phyloP scores from a whole-genome alignment of 2,113 vertebrate species.

The Sakesphorus luctuosus region DNA sequence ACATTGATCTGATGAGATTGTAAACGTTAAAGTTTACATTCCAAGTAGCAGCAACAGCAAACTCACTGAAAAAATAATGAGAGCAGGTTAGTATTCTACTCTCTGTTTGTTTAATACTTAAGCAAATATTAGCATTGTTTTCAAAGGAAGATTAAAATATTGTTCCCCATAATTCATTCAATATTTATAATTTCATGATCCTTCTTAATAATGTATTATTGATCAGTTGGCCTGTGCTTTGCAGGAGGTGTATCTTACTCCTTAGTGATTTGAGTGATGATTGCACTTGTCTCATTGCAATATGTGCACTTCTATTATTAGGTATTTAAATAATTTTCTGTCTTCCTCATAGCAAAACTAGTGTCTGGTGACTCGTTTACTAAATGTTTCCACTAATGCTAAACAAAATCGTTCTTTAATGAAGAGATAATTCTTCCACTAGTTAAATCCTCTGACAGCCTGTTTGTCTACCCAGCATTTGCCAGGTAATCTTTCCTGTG shows the following conservation, averaged over 20 bases:
- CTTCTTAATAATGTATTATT: conserved; percentile 53
- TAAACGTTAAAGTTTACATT: not conserved
- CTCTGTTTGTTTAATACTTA: conserved; percentile 12
- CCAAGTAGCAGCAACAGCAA: not conserved
- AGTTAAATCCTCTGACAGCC: not conserved
- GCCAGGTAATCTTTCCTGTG: not conserved
- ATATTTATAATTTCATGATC: conserved; percentile 55
- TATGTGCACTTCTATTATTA: not conserved
- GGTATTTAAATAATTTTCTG: not conserved
- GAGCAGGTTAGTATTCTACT: not conserved
- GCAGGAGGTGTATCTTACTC: conserved; percentile 7
- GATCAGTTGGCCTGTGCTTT: conserved; percentile 8
- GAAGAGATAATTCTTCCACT: conserved; percentile 6
- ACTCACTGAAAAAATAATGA: not conserved
- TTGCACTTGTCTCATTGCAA: not conserved
- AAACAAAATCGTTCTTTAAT: conserved; percentile 23
- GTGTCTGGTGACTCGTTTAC: not conserved
- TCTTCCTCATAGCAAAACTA: not conserved
- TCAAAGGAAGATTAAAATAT: not conserved
- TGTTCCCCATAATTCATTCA: not conserved
- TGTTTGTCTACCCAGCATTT: not conserved
- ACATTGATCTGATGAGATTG: not conserved
- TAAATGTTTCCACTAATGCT: not conserved
- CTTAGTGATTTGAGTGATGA: not conserved
- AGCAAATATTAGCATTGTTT: not conserved